These are phyloP conservation scores for Hydrotaea cyrtoneurina DNA, from an alignment of 2,888 invertebrate species.

Conservation along the genomic window DNA sequence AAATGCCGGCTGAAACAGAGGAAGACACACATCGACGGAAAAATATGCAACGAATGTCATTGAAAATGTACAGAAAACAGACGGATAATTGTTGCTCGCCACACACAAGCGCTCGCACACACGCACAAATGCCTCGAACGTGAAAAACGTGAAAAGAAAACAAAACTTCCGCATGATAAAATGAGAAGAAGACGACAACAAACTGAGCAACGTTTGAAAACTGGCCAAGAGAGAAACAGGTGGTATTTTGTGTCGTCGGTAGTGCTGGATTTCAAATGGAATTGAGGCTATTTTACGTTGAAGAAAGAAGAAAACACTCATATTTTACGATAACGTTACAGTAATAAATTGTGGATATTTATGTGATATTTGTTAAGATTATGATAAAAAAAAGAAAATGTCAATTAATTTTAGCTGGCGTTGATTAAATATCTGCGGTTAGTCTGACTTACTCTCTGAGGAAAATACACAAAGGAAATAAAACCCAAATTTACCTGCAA, in stretches of 20 bases:
- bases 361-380: neutral
- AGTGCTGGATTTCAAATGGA: neutral
- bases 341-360: conserved; percentile 7
- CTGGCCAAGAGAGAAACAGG: neutral
- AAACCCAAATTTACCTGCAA: conserved; percentile 50
- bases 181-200: neutral
- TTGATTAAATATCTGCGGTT: neutral
- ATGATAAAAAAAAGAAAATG: conserved; percentile 39
- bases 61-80: conserved; percentile 36
- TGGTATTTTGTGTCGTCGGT: neutral
- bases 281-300: neutral
- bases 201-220: neutral
- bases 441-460: neutral
- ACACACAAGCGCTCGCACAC: too few species aligned
- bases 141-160: conserved; percentile 17
- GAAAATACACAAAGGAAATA: conserved; percentile 48
- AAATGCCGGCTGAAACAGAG: conserved; percentile 7
- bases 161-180: conserved; percentile 31
- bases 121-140: neutral
- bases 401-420: conserved; percentile 25
- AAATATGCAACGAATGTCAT: conserved; percentile 41
- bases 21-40: neutral
- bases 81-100: conserved; percentile 33
- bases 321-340: neutral
- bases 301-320: neutral